These are phyloP conservation scores for Salvator merianae DNA, from an alignment of 2,113 vertebrate species.

Conservation along the genomic window DNA sequence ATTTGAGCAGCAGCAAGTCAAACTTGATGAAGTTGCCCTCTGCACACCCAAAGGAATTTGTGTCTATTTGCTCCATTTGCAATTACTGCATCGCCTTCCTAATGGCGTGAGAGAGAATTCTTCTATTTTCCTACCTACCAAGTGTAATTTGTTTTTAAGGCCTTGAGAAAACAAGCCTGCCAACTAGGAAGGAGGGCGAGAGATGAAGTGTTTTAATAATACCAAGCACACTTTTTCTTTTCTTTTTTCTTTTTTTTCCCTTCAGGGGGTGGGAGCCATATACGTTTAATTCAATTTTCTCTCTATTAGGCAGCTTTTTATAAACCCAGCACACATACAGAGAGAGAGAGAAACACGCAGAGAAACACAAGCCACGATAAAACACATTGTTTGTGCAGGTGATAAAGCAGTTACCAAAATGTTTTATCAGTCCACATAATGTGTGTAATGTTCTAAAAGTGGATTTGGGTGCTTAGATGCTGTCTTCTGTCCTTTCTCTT, in stretches of 20 bases:
- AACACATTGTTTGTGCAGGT: constrained; percentile 58
- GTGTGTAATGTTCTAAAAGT: neutral
- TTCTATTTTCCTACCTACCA: neutral
- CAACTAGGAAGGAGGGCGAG: neutral
- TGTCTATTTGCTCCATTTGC: constrained; percentile 11
- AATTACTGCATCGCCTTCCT: neutral
- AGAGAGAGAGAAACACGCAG: neutral
- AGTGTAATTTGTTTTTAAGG: constrained; percentile 16
- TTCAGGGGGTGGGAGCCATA: constrained; percentile 17
- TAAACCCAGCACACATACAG: constrained; percentile 44
- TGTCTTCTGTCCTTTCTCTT: too few relatives aligned
- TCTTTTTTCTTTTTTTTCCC: too few relatives aligned
- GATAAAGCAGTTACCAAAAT: constrained; percentile 55
- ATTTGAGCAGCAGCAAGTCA: neutral
- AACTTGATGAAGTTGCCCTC: neutral
- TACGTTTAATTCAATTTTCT: constrained; percentile 72
- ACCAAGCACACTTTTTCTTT: constrained; percentile 29
- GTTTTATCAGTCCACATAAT: constrained; percentile 6
- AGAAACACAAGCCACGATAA: neutral
- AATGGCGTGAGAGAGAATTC: neutral
- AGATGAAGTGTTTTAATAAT: constrained; percentile 64
- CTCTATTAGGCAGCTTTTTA: constrained; percentile 66
- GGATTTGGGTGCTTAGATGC: neutral
- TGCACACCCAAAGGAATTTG: neutral
- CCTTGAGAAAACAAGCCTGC: constrained; percentile 41